phyloP scores from a whole-genome alignment of 2,113 vertebrate species.

The Pica pica region DNA sequence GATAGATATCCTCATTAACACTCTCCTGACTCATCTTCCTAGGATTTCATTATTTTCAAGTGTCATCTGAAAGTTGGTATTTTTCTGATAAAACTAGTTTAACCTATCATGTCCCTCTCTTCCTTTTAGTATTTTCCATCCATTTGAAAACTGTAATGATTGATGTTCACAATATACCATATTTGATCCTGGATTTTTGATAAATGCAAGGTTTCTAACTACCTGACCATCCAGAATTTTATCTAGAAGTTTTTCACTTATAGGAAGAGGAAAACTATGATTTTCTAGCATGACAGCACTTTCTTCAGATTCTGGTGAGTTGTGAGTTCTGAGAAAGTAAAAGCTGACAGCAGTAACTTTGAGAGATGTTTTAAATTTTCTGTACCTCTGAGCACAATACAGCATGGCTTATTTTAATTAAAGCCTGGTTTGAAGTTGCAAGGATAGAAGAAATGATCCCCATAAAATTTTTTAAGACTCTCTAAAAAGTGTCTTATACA shows the following conservation, averaged over 20 bases:
- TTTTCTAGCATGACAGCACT: neutral
- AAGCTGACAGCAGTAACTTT: neutral
- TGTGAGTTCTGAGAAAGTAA: neutral
- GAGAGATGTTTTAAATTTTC: neutral
- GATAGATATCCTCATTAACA: neutral
- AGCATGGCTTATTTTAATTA: conserved; percentile 35
- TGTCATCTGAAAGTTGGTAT: neutral
- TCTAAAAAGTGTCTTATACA: neutral
- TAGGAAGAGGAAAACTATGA: neutral
- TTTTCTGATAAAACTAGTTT: neutral
- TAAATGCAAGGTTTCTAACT: neutral
- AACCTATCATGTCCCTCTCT: neutral
- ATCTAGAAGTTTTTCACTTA: neutral
- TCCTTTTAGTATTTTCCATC: neutral
- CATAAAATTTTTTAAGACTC: conserved; percentile 32
- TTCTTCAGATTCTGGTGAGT: neutral
- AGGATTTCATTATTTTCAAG: neutral
- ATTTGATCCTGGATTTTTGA: neutral
- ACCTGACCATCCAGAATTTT: neutral
- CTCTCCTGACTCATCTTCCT: neutral
- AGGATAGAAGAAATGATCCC: neutral
- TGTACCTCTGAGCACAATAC: neutral
- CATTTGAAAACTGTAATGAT: neutral
- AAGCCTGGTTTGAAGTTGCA: neutral
- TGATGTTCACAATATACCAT: neutral